phyloP scores from a whole-genome alignment of 2,888 invertebrate genomes.

The Ferrisia virgata region DNA sequence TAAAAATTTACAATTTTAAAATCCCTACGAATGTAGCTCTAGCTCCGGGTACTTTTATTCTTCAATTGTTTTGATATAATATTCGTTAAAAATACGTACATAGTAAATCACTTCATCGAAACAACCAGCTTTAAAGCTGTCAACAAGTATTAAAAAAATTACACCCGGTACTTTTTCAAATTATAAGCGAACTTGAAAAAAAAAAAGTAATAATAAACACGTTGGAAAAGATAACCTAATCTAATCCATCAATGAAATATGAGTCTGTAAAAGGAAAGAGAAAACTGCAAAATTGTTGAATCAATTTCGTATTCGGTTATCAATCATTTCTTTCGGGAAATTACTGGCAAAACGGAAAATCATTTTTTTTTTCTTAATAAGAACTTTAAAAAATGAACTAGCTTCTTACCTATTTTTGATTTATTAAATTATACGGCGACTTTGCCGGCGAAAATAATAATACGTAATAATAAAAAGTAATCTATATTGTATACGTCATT shows the following conservation, averaged over 20 bases:
- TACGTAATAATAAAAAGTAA: no score
- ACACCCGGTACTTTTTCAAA: background rate
- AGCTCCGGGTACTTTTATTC: no score
- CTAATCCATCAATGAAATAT: conserved; percentile 23
- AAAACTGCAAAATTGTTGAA: conserved; percentile 3
- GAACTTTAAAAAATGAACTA: background rate
- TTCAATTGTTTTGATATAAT: no score
- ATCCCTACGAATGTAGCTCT: no score
- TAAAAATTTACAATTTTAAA: no score
- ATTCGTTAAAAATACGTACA: no score
- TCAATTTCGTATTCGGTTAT: conserved; percentile 13
- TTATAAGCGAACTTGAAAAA: no score
- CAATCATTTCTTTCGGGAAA: background rate
- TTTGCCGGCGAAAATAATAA: no score
- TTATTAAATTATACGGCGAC: background rate
- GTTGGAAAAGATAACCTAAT: conserved; percentile 4
- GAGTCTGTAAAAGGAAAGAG: background rate
- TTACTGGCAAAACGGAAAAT: background rate
- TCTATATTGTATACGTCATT: background rate
- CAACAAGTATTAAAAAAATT: background rate
- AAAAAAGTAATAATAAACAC: background rate
- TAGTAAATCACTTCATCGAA: no score
- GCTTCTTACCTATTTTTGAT: background rate
- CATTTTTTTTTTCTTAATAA: background rate
- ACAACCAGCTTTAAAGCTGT: background rate